A percentile compares a stretch with the other conserved stretches of the same genome.
Conservation (phyloP, 2,888 invertebrate species). For the Lycaena phlaeas region DNA sequence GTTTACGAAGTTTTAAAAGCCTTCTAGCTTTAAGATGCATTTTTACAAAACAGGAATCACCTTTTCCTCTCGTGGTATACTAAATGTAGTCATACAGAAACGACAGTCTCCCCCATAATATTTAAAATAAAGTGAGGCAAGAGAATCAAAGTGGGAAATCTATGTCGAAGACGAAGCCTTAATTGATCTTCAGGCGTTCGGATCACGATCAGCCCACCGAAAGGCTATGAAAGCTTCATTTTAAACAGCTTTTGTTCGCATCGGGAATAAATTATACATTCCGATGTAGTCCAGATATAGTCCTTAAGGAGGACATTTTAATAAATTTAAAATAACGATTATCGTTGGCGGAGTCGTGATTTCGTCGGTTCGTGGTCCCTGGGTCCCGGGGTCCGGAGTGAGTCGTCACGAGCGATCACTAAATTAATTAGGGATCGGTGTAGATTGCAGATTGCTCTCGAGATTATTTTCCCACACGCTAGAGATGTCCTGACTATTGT, state of each 20-base stretch:
- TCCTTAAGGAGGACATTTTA: conserved; percentile 71
- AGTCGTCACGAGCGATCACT: conserved; percentile 73
- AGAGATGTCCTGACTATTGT: conserved; percentile 53
- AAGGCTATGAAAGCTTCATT: conserved; percentile 59
- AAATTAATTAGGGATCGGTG: conserved; percentile 71
- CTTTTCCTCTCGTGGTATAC: no score
- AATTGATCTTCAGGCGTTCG: conserved; percentile 21
- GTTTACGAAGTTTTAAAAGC: no score
- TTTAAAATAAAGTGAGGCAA: no score
- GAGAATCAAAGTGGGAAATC: neutral
- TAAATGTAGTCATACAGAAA: no score
- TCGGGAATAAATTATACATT: conserved; percentile 69
- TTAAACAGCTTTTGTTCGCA: conserved; percentile 50
- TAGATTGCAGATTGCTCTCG: conserved; percentile 63
- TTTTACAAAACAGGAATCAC: no score
- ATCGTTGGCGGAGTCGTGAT: conserved; percentile 71
- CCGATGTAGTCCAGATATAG: conserved; percentile 69
- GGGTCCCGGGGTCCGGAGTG: conserved; percentile 57
- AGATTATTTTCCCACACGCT: conserved; percentile 72
- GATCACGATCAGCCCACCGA: conserved; percentile 24
- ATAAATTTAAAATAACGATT: conserved; percentile 74
- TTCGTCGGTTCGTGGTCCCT: conserved; percentile 65
- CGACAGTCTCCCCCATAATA: no score
- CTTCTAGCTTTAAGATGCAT: no score
- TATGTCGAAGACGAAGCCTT: conserved; percentile 13